Conservation (phyloP, 2,113 vertebrate species). For the Oxyruncus cristatus region DNA sequence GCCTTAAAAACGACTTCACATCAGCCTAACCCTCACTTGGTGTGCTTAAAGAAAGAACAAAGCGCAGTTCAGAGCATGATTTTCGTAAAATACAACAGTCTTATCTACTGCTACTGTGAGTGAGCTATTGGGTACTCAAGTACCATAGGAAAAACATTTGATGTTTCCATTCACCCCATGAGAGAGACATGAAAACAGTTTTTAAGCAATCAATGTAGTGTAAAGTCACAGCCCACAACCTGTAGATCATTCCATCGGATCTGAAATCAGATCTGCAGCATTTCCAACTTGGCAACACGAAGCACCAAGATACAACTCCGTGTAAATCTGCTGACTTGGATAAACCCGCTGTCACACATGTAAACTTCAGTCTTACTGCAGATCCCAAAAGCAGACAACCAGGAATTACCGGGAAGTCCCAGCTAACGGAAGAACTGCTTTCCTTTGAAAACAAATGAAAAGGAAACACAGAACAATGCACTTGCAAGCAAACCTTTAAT, state of each 20-base stretch:
- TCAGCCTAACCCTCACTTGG: conserved; percentile 14
- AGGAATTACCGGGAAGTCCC: not conserved
- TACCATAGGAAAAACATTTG: conserved; percentile 45
- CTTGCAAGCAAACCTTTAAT: conserved; percentile 65
- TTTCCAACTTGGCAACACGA: not conserved
- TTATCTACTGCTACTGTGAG: not conserved
- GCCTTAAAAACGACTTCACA: conserved; percentile 58
- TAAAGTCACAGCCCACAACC: not conserved
- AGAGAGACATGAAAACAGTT: conserved; percentile 24
- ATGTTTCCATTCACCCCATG: conserved; percentile 8
- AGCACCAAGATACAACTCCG: not conserved
- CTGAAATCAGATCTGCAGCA: not conserved
- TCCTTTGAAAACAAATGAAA: not conserved
- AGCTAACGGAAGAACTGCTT: not conserved
- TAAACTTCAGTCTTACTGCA: not conserved
- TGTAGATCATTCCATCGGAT: not conserved
- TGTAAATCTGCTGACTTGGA: not conserved
- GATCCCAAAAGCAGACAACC: not conserved
- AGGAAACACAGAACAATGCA: conserved; percentile 22
- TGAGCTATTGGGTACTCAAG: conserved; percentile 48
- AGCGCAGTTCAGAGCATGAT: conserved; percentile 13
- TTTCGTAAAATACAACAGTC: conserved; percentile 28
- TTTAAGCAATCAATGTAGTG: conserved; percentile 39
- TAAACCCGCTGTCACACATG: not conserved
- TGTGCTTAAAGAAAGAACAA: conserved; percentile 38